Conservation (phyloP, 2,797 vertebrate species). For the Phaenicophaeus curvirostris region DNA sequence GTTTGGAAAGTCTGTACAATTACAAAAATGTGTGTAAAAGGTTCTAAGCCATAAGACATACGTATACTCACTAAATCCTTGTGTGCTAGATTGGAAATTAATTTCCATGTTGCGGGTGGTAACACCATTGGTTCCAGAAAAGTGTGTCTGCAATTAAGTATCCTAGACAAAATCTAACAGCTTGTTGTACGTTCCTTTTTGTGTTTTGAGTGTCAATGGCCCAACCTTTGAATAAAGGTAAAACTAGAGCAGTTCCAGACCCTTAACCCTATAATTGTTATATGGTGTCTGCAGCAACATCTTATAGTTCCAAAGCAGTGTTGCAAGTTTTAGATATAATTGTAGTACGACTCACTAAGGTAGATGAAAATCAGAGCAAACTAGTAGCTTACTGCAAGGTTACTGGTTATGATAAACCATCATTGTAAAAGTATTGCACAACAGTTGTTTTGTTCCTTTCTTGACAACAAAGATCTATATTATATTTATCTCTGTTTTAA, state of each 20-base stretch:
- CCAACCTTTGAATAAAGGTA: neutral
- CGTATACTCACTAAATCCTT: slow-evolving; percentile 47
- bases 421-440: neutral
- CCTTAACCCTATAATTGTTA: neutral
- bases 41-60: slow-evolving; percentile 53
- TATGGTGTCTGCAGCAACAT: slow-evolving; percentile 2
- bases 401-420: neutral
- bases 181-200: slow-evolving; percentile 26
- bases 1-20: slow-evolving; percentile 72
- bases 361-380: neutral
- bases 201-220: slow-evolving; percentile 36
- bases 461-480: neutral
- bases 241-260: neutral
- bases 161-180: slow-evolving; percentile 2
- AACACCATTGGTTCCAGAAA: slow-evolving; percentile 26
- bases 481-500: neutral
- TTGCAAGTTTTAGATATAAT: neutral
- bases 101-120: slow-evolving; percentile 18
- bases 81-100: slow-evolving; percentile 38
- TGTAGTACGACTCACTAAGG: neutral
- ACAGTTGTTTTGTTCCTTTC: neutral
- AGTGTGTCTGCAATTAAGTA: slow-evolving; percentile 31
- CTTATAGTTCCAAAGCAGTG: neutral
- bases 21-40: slow-evolving; percentile 68
- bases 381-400: neutral